Evolutionary conservation across 2,888 invertebrate genomes (phyloP), one percentile per base, ranked within the genome.

Genomic region (Loripinus fragilis): DNA sequence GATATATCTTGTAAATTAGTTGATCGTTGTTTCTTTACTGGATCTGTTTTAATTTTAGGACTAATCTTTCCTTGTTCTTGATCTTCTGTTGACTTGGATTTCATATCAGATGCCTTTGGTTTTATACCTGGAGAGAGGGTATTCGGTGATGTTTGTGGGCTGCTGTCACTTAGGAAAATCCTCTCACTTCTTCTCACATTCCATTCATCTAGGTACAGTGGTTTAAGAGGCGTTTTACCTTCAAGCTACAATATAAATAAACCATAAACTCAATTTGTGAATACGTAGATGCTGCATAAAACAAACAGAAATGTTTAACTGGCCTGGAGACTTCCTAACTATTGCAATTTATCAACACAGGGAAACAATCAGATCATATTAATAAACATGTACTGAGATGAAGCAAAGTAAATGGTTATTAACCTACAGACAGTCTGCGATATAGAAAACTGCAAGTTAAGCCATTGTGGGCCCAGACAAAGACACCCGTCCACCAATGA

Each of bases 91-190:
- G 65, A 73, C 72, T 30, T 73, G 48, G 23, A 68, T 12, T 23
- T 50, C 76, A 65, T 74, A 28, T 65, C 68, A 17, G 71, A 45
- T 41, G 45, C 17, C 38, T 50, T 69, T 50, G 33, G 52, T 45
- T 69, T 72, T n/a, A 25, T 23, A 23, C 69, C 71, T 28, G 76
- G 71, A 2, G 78, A 75, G 15, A 75, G 42, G 48, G 76, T 85
- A 74, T 87, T 87, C 33, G 90, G 89, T 69, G 89, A 87, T 48
- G 89, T 88, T 74, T 88, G 90, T 33, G 90, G 89, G 75, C 90
- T 91, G 38, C 90, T 86, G 67, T 94, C 93, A 83, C 90, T 93
- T 17, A 94, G 88, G 82, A 94, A 94, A 50, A 94, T 94, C 20
- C 94, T 80, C 77, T 94, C 94, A 86, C 94, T 94, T 28, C 94